A percentile compares a stretch with the other conserved stretches of the same genome.
Evolutionary conservation across 2,797 vertebrate genomes (phyloP).

Genomic region (Nothura maculosa): DNA sequence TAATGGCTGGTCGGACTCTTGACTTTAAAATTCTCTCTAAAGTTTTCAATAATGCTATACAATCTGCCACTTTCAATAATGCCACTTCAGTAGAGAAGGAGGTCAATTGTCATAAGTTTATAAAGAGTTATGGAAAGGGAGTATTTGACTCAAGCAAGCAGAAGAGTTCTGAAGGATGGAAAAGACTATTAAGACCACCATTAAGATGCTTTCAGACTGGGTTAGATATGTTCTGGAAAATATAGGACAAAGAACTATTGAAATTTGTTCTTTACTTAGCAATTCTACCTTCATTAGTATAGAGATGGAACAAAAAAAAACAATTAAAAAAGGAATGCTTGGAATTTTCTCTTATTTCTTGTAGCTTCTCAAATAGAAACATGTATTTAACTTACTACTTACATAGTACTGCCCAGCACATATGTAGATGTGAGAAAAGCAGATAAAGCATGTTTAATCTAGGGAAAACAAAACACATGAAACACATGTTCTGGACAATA

Average conservation of each 20-base stretch:
- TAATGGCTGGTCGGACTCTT: background rate
- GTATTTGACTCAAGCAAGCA: background rate
- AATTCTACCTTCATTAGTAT: background rate
- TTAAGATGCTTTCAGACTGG: background rate
- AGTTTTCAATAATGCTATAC: conserved; percentile 12
- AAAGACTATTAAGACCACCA: background rate
- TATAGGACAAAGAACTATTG: background rate
- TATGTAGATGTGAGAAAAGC: background rate
- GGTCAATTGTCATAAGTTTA: background rate
- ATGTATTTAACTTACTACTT: background rate
- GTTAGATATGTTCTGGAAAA: background rate
- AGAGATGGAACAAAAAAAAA: background rate
- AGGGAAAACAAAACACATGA: background rate
- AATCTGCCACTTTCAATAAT: background rate
- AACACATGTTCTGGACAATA: conserved; percentile 9
- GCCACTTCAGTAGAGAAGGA: background rate
- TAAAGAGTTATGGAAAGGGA: background rate
- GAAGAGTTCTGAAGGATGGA: background rate
- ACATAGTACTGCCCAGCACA: background rate
- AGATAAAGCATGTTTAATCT: background rate
- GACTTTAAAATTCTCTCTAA: conserved; percentile 52
- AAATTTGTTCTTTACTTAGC: background rate
- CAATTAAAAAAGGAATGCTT: background rate
- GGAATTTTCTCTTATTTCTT: background rate
- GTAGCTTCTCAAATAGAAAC: background rate